Evolutionary conservation across 2,888 invertebrate genomes (phyloP).

Genomic region (Odontothrips loti): DNA sequence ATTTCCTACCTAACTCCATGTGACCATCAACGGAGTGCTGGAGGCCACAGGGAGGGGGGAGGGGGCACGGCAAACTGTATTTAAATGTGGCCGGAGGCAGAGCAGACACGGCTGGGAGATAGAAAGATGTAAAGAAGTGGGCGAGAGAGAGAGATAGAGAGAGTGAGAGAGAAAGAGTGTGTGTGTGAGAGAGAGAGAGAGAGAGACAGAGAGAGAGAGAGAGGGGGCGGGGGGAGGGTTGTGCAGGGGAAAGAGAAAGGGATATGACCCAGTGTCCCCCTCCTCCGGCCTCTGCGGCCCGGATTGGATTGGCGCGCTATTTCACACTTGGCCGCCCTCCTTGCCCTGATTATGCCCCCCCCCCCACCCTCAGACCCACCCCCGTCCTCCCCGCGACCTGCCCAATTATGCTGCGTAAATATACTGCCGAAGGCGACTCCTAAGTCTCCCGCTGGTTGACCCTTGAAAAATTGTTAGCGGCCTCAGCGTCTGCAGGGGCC

Average conservation of each 20-base stretch:
- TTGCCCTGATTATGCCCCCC: conserved; percentile 20
- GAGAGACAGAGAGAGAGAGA: background rate
- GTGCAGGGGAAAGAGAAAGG: background rate
- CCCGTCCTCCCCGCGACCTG: background rate
- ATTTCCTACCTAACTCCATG: too few species aligned
- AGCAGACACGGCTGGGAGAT: background rate
- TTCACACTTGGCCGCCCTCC: conserved; percentile 23
- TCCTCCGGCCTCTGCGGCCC: background rate
- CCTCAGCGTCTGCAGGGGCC: background rate
- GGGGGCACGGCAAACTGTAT: conserved; percentile 16
- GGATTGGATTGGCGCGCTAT: conserved; percentile 24
- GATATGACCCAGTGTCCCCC: too few species aligned
- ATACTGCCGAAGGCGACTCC: background rate
- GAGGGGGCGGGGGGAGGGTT: background rate
- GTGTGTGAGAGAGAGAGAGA: too few species aligned
- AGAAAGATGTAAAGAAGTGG: background rate
- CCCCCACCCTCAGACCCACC: background rate
- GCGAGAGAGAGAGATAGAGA: background rate
- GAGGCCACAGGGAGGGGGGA: background rate
- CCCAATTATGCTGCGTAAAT: background rate
- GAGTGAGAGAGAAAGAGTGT: background rate
- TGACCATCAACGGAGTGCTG: background rate
- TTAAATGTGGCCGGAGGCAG: conserved; percentile 1
- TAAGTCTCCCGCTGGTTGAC: background rate
- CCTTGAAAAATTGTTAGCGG: background rate